Base-by-base conservation (phyloP, 1,140 invertebrate genomes). In the Octopus bimaculoides region DNA sequence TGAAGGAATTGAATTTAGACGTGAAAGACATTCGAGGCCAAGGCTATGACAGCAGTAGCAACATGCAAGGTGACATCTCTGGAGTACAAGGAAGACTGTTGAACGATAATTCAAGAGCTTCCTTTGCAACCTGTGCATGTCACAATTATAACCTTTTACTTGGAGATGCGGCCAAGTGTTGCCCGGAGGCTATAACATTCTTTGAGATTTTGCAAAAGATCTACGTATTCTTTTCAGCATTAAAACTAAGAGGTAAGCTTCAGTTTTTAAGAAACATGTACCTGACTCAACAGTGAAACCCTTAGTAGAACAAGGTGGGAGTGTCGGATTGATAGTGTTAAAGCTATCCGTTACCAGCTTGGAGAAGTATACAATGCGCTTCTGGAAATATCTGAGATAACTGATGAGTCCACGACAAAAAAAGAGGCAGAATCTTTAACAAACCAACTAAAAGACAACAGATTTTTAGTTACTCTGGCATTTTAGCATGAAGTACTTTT, bases 231-330 rank as follows among this genome's bases (percentile, higher is more conserved):
- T 74, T 74, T 20, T 61, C 17, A 61, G 56, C 56, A 9, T 61
- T 61, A 61, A n/a, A n/a, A 74, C 73, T 74, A 74, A 74, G 41
- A 74, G 73, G 20, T 74, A 20, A 41, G 20, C 73, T 74, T n/a
- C n/a, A n/a, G 17, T 74, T 74, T 74, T 74, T 74, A 74, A 20
- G 7, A 74, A 74, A 74, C 73, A 74, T 20, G 20, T 74, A 41
- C 14, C 8, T 8, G 20, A 41, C 20, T 41, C 20, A 41, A 10
- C 8, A 10, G 73, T 74, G 7, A 8, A 8, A 74, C 8, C 73
- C 7, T 8, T 74, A 8, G 14, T 7, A 10, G 8, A 74, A 74
- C 20, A 8, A 17, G 14, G 7, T 74, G 73, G 73, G 73, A 74
- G 4, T 74, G 73, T 3, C 17, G 73, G n/a, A 66, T 66, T 14